Evolutionary conservation across 2,113 vertebrate genomes (phyloP).

Genomic region (Rhinoptilus africanus): DNA sequence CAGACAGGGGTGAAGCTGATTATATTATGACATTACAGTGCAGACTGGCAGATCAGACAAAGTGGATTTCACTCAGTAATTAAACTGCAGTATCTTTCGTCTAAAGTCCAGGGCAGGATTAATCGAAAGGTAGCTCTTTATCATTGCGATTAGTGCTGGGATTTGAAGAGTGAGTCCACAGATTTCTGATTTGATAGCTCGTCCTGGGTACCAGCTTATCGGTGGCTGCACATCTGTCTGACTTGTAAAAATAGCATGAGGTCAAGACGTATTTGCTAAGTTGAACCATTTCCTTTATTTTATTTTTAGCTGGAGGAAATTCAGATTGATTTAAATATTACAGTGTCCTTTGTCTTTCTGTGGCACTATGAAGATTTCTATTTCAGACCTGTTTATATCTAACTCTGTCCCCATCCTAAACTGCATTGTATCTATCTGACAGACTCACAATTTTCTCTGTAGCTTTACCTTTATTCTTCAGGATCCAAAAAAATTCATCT

Average conservation of each 20-base stretch:
- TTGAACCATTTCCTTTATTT: conserved; percentile 37
- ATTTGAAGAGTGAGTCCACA: conserved; percentile 73
- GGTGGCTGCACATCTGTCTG: conserved; percentile 60
- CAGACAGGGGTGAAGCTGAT: conserved; percentile 72
- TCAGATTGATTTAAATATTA: conserved; percentile 55
- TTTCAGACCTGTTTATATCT: conserved; percentile 3
- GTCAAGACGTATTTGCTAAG: conserved; percentile 65
- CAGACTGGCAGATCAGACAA: conserved; percentile 78
- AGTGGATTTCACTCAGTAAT: conserved; percentile 80
- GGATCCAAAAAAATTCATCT: not conserved
- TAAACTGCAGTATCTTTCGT: conserved; percentile 77
- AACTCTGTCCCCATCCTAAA: not conserved
- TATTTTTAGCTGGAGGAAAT: conserved; percentile 63
- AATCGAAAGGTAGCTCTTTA: conserved; percentile 78
- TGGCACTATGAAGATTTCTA: not conserved
- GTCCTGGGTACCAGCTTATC: conserved; percentile 47
- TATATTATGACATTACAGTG: conserved; percentile 77
- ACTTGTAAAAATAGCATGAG: conserved; percentile 71
- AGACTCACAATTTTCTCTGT: not conserved
- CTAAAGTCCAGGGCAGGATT: conserved; percentile 77
- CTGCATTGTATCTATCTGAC: not conserved
- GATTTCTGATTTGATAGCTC: conserved; percentile 68
- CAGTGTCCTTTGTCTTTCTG: conserved; percentile 15
- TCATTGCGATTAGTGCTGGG: conserved; percentile 71
- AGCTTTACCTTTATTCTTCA: not conserved